A percentile compares a stretch with the other conserved stretches of the same genome.
Conservation (phyloP, 2,113 vertebrate genomes). For the Bos taurus region ARS-UCD2.0 NC_037330.1:23494001-23494500, state of each 20-base stretch:
- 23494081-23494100: background rate
- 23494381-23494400: background rate
- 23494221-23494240: background rate
- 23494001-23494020: background rate
- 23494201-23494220: background rate
- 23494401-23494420: background rate
- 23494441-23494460: background rate
- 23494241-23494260: background rate
- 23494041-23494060: background rate
- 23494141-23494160: background rate
- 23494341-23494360: background rate
- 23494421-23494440: background rate
- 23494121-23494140: fast-evolving
- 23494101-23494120: background rate
- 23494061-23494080: background rate
- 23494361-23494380: background rate
- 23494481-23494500: background rate
- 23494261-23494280: background rate
- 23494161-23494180: background rate
- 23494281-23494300: background rate
- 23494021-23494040: background rate
- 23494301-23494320: background rate
- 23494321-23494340: background rate
- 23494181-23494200: background rate
- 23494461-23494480: background rate